Evolutionary conservation across 1,140 invertebrate species (phyloP).

Genomic region (Brachionus asplanchnoidis): DNA sequence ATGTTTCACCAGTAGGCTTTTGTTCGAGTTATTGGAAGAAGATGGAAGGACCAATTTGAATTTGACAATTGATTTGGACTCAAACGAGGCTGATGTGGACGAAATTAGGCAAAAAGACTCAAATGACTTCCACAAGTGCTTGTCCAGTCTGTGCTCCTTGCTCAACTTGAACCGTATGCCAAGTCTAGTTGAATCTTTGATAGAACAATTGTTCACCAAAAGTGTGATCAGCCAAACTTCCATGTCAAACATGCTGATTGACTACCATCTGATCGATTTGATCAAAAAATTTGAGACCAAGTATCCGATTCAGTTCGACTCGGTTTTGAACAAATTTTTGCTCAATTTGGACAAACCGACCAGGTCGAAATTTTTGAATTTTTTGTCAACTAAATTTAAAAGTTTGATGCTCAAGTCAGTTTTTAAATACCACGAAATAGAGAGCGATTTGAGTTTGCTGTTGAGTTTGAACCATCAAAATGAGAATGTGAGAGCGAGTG

Average conservation of each 20-base stretch:
- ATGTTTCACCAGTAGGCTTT: neutral
- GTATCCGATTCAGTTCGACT: neutral
- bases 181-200: neutral
- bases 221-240: neutral
- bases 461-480: slow-evolving; percentile 18
- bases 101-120: neutral
- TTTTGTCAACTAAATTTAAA: slow-evolving; percentile 14
- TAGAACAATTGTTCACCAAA: neutral
- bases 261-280: slow-evolving; percentile 5
- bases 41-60: neutral
- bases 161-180: slow-evolving; percentile 9
- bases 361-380: slow-evolving; percentile 10
- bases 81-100: neutral
- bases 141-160: neutral
- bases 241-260: neutral
- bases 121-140: neutral
- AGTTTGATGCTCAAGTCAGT: neutral
- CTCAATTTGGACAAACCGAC: neutral
- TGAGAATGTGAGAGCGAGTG: neutral
- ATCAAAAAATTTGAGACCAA: neutral
- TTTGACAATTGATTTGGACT: neutral
- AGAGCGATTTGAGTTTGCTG: slow-evolving; percentile 28
- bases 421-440: slow-evolving; percentile 31
- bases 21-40: neutral
- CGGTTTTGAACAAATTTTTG: slow-evolving; percentile 14